Evolutionary conservation across 2,113 vertebrate species (phyloP), one percentile per base, ranked within the genome.

Genomic region (Entomyzon cyanotis): DNA sequence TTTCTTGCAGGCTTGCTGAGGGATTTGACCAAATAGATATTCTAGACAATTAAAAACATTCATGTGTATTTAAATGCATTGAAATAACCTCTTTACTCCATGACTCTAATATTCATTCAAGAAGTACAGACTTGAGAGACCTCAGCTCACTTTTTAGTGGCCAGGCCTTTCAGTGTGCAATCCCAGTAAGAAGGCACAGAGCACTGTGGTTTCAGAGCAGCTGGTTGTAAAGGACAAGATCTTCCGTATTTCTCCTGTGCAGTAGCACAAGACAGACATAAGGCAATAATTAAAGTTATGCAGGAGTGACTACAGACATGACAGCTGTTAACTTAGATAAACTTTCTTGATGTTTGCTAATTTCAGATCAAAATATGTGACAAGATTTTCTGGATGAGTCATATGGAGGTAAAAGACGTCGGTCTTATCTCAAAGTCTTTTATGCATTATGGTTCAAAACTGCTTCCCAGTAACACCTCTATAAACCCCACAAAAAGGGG

Each of bases 301-400:
- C 55, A 94, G 37, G n/a, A 69, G 18, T 80, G 46, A 75, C 78
- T 91, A n/a, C 53, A 84, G 74, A 85, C 16, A 47, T 27, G 59
- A 74, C 80, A 89, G 83, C 27, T 86, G 60, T 50, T 85, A 55
- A 42, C 75, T 77, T 86, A 47, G 50, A 81, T 89, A 96, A 92
- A 84, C 69, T 92, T 89, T 23, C 52, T 59, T 88, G 50, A 37
- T 89, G 88, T 86, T 96, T 83, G 83, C 21, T 94, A 55, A 80
- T 89, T 92, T 76, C 75, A 92, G 39, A 90, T 67, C 46, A 94
- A 92, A 95, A 77, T 42, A 76, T 22, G 7, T 59, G 69, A 65
- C 67, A 70, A 73, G 46, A 17, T 77, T 70, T 92, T 90, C 80
- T 88, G 55, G 39, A 49, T 86, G 71, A 95, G 64, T 86, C 78